These are phyloP conservation scores for Cephus sareptanus DNA, from an alignment of 2,888 invertebrate genomes.

Conservation along the genomic window DNA sequence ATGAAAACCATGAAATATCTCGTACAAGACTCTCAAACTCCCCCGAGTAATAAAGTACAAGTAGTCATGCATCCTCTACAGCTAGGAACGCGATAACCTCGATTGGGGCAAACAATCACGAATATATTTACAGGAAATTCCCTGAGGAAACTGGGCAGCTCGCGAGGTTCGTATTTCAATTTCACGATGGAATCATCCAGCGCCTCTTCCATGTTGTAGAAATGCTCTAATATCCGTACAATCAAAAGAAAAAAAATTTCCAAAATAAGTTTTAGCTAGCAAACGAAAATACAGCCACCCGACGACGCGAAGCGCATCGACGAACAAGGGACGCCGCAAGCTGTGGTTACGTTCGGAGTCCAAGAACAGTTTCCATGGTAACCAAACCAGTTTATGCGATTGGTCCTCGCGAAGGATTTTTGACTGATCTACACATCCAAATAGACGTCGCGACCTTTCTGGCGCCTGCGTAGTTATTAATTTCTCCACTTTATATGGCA, in stretches of 20 bases:
- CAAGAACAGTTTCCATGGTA: neutral
- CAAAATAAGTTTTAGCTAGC: neutral
- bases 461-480: neutral
- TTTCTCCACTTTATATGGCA: neutral
- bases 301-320: neutral
- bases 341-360: neutral
- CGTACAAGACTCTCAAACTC: neutral
- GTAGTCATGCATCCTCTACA: neutral
- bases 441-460: neutral
- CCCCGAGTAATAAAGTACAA: neutral
- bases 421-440: neutral
- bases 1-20: slow-evolving; percentile 4
- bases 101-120: neutral
- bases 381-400: neutral
- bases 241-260: neutral
- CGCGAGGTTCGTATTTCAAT: slow-evolving; percentile 39
- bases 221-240: neutral
- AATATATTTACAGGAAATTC: slow-evolving; percentile 52
- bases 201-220: slow-evolving; percentile 45
- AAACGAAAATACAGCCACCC: neutral
- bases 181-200: slow-evolving; percentile 50
- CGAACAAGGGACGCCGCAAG: neutral
- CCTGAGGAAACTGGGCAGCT: slow-evolving; percentile 43
- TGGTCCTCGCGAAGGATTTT: neutral
- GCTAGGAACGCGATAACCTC: neutral